Evolutionary conservation across 2,797 vertebrate species (phyloP).

Genomic region (Lagorchestes hirsutus): DNA sequence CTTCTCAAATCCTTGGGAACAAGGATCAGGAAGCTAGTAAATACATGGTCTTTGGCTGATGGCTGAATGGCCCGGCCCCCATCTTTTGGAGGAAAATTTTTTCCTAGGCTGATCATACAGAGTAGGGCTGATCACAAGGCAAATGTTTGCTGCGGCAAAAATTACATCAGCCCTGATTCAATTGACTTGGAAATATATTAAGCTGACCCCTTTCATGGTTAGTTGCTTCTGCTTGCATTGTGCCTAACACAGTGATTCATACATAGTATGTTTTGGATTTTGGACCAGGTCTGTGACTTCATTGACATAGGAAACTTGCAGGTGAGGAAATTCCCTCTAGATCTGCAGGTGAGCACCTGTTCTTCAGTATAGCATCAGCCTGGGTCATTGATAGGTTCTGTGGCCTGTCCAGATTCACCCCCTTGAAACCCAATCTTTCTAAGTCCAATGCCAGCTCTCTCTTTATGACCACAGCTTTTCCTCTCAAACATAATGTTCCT

Average conservation of each 20-base stretch:
- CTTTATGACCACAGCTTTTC: not conserved
- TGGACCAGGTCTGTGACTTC: not conserved
- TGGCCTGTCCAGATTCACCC: not conserved
- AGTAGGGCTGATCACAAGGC: not conserved
- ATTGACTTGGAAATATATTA: constrained; percentile 44
- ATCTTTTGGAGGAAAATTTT: not conserved
- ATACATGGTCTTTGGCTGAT: not conserved
- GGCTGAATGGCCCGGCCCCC: not conserved
- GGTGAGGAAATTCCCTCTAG: not conserved
- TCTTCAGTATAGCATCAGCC: not conserved
- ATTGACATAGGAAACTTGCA: not conserved
- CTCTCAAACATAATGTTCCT: not conserved
- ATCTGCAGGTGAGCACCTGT: not conserved
- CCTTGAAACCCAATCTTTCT: not conserved
- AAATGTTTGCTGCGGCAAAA: constrained; percentile 9
- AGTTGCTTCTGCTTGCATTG: not conserved
- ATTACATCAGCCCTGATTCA: not conserved
- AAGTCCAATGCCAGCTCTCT: not conserved
- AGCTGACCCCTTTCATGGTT: constrained; percentile 24
- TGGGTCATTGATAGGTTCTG: not conserved
- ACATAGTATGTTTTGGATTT: not conserved
- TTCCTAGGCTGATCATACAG: constrained; percentile 5
- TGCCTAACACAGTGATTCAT: not conserved
- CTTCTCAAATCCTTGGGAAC: not conserved
- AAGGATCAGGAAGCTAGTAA: not conserved